These are phyloP conservation scores for Plumapathes pennacea DNA, from an alignment of 92 coral and sea anemone genomes.

Conservation along the genomic window DNA sequence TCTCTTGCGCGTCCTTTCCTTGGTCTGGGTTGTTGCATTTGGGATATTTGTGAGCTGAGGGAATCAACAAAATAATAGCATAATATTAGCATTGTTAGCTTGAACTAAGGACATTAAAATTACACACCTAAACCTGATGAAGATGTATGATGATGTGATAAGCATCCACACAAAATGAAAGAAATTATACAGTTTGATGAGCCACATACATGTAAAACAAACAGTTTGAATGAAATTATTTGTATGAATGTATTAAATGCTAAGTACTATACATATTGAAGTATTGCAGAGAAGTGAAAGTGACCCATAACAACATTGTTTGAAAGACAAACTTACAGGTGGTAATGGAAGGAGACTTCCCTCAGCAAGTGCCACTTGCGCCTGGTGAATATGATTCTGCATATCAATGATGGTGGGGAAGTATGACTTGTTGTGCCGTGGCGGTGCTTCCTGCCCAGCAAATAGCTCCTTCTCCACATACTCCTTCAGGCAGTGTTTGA, in stretches of 20 bases:
- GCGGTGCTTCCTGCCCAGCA: constrained; percentile 67
- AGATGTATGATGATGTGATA: neutral
- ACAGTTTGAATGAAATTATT: too few relatives aligned
- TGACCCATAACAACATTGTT: too few relatives aligned
- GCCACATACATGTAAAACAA: too few relatives aligned
- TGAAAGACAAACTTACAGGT: constrained; percentile 96
- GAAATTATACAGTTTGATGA: too few relatives aligned
- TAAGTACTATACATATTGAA: too few relatives aligned
- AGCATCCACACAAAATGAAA: too few relatives aligned
- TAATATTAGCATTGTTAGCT: neutral
- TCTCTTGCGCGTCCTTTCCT: constrained; percentile 73
- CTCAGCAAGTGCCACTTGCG: constrained; percentile 82
- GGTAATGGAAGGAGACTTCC: constrained; percentile 88
- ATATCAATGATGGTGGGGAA: constrained; percentile 96
- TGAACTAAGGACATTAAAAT: neutral
- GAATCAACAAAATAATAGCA: neutral
- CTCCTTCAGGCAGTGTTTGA: constrained; percentile 92
- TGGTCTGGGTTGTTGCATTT: constrained; percentile 35
- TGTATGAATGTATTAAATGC: too few relatives aligned
- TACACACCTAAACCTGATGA: neutral
- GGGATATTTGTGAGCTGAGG: constrained; percentile 71
- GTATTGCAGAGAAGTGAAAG: too few relatives aligned
- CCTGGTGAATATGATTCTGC: constrained; percentile 95
- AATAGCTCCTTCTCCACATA: constrained; percentile 91
- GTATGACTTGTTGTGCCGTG: constrained; percentile 92